phyloP scores from a whole-genome alignment of 2,797 vertebrate genomes.

The Megaceryle alcyon region DNA sequence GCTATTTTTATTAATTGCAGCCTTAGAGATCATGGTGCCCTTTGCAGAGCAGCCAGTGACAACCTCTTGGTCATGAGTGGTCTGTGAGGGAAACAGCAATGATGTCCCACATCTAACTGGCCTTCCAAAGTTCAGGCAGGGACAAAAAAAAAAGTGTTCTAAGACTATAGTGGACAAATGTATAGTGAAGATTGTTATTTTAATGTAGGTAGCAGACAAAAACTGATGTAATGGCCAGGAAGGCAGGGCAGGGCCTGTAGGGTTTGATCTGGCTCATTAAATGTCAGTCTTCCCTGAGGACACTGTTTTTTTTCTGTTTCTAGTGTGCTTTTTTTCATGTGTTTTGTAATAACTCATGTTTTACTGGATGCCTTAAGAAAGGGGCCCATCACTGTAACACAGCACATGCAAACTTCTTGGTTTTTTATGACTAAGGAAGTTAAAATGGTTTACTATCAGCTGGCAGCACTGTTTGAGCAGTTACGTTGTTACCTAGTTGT shows the following conservation, averaged over 20 bases:
- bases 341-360: not conserved
- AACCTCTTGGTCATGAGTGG: accelerated
- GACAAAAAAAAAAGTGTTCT: accelerated
- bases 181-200: accelerated
- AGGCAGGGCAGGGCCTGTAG: not conserved
- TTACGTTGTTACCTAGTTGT: not conserved
- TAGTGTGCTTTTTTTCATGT: not conserved
- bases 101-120: accelerated
- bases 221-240: not conserved
- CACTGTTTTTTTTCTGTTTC: not conserved
- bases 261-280: not conserved
- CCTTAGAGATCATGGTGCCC: not conserved
- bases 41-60: not conserved
- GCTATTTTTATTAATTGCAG: not conserved
- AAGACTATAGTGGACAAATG: accelerated
- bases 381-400: accelerated
- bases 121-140: not conserved
- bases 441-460: not conserved
- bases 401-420: not conserved
- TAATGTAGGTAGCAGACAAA: not conserved
- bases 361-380: not conserved
- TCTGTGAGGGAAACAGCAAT: accelerated
- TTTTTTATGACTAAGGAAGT: not conserved
- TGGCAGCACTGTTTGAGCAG: not conserved
- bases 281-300: not conserved